Conservation (phyloP, 1,140 invertebrate genomes). For the Streblospio benedicti region DNA sequence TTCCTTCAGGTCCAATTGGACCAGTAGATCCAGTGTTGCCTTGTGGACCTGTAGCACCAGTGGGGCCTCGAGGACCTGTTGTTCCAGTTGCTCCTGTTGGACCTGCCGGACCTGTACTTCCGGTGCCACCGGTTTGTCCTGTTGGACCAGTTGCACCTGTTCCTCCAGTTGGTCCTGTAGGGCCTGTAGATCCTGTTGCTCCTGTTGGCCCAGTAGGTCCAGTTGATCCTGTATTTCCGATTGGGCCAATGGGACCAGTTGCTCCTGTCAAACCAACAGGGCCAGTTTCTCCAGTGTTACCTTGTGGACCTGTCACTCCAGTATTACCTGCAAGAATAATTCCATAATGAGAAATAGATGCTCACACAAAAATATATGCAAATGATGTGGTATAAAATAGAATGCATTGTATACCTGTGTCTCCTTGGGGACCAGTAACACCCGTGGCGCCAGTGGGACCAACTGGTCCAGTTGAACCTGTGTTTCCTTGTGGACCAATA, state of each 20-base stretch:
- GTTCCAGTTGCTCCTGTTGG: background rate
- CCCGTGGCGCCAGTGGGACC: constrained; percentile 10
- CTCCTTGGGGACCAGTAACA: constrained; percentile 3
- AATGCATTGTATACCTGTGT: no score
- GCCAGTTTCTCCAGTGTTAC: constrained; percentile 1
- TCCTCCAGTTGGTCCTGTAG: background rate
- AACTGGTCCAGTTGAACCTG: constrained; percentile 7
- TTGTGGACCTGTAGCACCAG: constrained; percentile 9
- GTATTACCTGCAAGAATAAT: no score
- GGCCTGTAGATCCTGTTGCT: constrained; percentile 1
- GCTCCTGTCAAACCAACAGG: background rate
- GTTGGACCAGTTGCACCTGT: constrained; percentile 12
- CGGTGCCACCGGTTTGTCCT: constrained; percentile 6
- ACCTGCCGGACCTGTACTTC: constrained; percentile 10
- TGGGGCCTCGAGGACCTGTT: constrained; percentile 2
- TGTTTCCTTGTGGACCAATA: constrained; percentile 4
- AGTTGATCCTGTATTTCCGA: background rate
- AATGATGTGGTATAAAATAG: no score
- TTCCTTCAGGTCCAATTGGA: constrained; percentile 2
- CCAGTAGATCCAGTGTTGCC: constrained; percentile 13
- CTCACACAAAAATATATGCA: no score
- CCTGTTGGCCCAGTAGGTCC: constrained; percentile 6
- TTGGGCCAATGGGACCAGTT: background rate
- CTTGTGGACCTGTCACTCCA: constrained; percentile 8
- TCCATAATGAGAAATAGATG: no score